Evolutionary conservation across 1,140 invertebrate genomes (phyloP).

Genomic region (Calliphora vicina): DNA sequence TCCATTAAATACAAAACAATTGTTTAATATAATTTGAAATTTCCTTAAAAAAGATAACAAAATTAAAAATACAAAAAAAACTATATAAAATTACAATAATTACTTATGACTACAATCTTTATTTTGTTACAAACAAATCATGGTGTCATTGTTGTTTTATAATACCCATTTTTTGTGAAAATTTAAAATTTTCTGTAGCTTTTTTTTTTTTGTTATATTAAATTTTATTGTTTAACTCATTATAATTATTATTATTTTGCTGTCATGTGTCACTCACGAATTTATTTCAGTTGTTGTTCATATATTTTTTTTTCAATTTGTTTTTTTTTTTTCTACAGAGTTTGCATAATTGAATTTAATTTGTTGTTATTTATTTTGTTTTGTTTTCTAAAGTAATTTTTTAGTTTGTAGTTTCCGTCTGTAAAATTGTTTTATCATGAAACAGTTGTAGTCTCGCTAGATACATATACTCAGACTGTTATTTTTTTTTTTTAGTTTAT

Average conservation of each 20-base stretch:
- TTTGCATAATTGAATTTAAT: background rate
- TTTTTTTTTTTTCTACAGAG: background rate
- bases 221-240: background rate
- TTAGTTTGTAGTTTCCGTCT: background rate
- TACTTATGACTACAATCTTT: background rate
- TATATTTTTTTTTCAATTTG: background rate
- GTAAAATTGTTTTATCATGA: too few relatives aligned
- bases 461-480: too few relatives aligned
- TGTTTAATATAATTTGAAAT: background rate
- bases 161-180: background rate
- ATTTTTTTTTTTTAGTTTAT: too few relatives aligned
- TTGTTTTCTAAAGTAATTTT: background rate
- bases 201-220: too few relatives aligned
- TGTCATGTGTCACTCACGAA: background rate
- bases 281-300: background rate
- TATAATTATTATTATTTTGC: slow-evolving; percentile 2
- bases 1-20: too few relatives aligned
- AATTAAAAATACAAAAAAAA: background rate
- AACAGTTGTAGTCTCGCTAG: too few relatives aligned
- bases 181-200: background rate
- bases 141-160: background rate
- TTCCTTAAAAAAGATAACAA: background rate
- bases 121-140: background rate
- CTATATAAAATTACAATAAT: background rate
- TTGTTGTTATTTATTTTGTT: background rate